Base-by-base conservation (phyloP, 2,113 vertebrate species). In the Periophthalmus modestus region DNA sequence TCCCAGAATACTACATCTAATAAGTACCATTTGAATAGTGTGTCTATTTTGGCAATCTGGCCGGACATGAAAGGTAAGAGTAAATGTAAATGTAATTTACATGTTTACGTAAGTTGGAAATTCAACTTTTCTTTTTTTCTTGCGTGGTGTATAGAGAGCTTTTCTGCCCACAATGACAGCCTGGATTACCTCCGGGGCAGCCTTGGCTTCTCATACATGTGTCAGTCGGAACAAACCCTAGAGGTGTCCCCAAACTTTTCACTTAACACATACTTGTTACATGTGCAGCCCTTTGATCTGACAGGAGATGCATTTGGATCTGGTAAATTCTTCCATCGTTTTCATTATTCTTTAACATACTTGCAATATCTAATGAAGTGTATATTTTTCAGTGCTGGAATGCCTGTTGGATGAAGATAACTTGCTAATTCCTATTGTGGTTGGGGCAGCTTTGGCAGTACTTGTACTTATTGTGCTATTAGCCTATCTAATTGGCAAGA, bases 371-470 rank as follows among this genome's bases (percentile, higher is more conserved):
- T 48, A 4, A 0, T 46, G 36, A 55, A 18, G 14, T 4, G 71
- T 36, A 48, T 16, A 19, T 69, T 43, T 66, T n/a, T 11, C 81
- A 99, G 98, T 94, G 86, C 96, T 97, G 88, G 95, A 97, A 74
- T 99, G 98, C 74, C 91, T 92, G 23, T 80, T 95, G 90, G 98
- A 99, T 55, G 94, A 96, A 82, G 96, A 96, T 34, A 93, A 95
- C 90, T 96, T 99, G 96, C 78, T 99, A 92, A 97, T 99, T 79
- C 97, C 98, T 79, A 97, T 99, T 63, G 93, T 98, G 13, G 98
- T 99, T 13, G 98, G 98, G 33, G 96, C 95, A 18, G 96, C 96
- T 23, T 92, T 99, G 34, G 97, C 97, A 0, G 96, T 95, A 57
- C 96, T 99, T 1, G 97, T 99, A 80, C 93, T 98, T 15, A 92